Evolutionary conservation across 2,113 vertebrate species (phyloP).

Genomic region (Phoxinus phoxinus): DNA sequence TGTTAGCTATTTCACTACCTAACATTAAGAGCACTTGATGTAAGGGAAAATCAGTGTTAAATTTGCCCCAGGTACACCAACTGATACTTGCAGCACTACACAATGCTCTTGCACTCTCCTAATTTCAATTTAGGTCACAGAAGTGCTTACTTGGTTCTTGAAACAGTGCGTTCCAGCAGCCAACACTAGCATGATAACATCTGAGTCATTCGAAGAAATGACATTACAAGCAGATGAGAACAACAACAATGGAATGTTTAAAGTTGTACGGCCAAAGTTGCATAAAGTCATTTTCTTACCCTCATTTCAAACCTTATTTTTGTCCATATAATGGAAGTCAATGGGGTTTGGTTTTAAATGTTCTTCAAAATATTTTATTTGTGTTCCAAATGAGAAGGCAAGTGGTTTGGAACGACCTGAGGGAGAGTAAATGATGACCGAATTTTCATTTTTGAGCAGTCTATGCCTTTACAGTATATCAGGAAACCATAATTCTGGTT

Average conservation of each 20-base stretch:
- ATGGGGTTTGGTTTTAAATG: not conserved
- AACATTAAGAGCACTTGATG: not conserved
- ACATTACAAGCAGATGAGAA: not conserved
- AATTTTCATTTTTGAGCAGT: not conserved
- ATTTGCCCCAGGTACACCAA: not conserved
- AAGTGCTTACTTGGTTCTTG: slow-evolving; percentile 65
- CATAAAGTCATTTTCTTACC: not conserved
- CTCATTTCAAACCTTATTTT: not conserved
- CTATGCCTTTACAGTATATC: too few species aligned
- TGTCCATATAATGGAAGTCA: not conserved
- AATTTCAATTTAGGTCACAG: slow-evolving; percentile 68
- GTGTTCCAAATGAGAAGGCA: not conserved
- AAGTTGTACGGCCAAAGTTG: not conserved
- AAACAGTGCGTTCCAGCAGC: slow-evolving; percentile 50
- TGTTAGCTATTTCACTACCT: not conserved
- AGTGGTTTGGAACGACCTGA: not conserved
- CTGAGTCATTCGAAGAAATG: slow-evolving; percentile 42
- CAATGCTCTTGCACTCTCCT: slow-evolving; percentile 9
- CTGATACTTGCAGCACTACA: not conserved
- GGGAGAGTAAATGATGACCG: not conserved
- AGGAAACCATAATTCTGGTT: too few species aligned
- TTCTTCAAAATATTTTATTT: not conserved
- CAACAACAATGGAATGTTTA: not conserved
- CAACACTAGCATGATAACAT: slow-evolving; percentile 56
- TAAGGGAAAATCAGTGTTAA: not conserved